These are phyloP conservation scores for Prenolepis imparis DNA, from an alignment of 2,888 invertebrate species.

Conservation along the genomic window DNA sequence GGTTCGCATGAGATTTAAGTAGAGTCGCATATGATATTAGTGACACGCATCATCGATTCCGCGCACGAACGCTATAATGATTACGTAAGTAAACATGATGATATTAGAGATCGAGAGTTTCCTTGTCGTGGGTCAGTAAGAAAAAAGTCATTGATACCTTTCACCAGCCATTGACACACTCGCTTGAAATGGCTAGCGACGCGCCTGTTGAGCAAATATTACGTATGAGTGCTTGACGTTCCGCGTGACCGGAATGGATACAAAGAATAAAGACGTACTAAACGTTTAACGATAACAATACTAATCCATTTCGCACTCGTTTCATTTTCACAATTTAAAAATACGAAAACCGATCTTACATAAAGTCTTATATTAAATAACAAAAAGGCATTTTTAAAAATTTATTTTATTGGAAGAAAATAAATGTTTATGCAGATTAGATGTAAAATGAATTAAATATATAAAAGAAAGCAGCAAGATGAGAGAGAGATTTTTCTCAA, in stretches of 20 bases:
- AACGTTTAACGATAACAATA: background rate
- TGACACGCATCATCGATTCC: slow-evolving; percentile 38
- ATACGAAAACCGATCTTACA: background rate
- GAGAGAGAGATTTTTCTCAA: background rate
- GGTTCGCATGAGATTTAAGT: too few relatives aligned
- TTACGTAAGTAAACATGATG: slow-evolving; percentile 65
- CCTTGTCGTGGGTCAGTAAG: slow-evolving; percentile 71
- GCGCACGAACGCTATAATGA: slow-evolving; percentile 19
- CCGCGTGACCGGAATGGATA: slow-evolving; percentile 11
- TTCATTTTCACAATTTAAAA: background rate
- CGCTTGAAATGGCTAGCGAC: slow-evolving; percentile 41
- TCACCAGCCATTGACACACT: slow-evolving; percentile 73
- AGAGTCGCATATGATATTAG: background rate
- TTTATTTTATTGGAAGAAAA: too few relatives aligned
- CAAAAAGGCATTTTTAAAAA: background rate
- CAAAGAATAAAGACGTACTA: background rate
- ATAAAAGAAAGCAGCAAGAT: background rate
- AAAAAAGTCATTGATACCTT: slow-evolving; percentile 76
- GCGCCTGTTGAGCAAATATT: slow-evolving; percentile 45
- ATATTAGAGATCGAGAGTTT: slow-evolving; percentile 72
- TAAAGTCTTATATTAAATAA: background rate
- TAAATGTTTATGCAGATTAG: background rate
- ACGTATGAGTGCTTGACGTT: slow-evolving; percentile 24
- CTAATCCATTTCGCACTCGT: background rate
- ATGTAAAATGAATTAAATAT: slow-evolving; percentile 13